A percentile compares a stretch with the other conserved stretches of the same genome.
Evolutionary conservation across 2,113 vertebrate genomes (phyloP).

Genomic region (Leptobrachium ailaonicum): DNA sequence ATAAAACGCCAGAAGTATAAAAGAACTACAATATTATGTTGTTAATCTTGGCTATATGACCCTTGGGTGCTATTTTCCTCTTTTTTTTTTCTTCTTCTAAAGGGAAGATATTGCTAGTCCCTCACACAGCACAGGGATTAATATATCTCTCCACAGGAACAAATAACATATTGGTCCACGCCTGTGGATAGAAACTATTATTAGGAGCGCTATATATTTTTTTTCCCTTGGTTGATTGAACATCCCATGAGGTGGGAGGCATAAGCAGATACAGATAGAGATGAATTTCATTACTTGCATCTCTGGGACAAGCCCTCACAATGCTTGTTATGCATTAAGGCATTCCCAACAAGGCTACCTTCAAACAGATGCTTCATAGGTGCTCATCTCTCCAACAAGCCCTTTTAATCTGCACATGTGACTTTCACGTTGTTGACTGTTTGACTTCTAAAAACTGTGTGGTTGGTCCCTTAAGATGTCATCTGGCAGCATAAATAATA

Average conservation of each 20-base stretch:
- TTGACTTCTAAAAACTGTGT: slow-evolving; percentile 39
- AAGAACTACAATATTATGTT: not conserved
- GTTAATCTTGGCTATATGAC: slow-evolving; percentile 1
- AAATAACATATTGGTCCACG: slow-evolving; percentile 14
- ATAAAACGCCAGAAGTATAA: not conserved
- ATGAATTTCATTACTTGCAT: slow-evolving; percentile 21
- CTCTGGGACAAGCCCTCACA: not conserved
- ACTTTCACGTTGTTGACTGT: slow-evolving; percentile 17
- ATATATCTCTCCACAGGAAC: slow-evolving; percentile 10
- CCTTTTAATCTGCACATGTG: slow-evolving; percentile 9
- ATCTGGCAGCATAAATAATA: slow-evolving; percentile 41
- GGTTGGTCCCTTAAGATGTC: slow-evolving; percentile 40
- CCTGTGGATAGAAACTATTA: not conserved
- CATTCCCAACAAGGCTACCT: slow-evolving; percentile 3
- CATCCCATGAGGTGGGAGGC: not conserved
- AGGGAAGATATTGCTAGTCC: not conserved
- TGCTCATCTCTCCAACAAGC: not conserved
- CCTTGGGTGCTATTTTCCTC: not conserved
- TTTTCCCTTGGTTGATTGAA: not conserved
- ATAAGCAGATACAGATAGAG: slow-evolving; percentile 1
- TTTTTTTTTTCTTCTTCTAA: not conserved
- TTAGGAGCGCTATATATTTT: not conserved
- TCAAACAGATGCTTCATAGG: slow-evolving; percentile 19
- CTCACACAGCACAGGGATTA: not conserved
- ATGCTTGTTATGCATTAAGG: not conserved